phyloP scores from a whole-genome alignment of 2,888 invertebrate genomes.

The Tethea ocularis region DNA sequence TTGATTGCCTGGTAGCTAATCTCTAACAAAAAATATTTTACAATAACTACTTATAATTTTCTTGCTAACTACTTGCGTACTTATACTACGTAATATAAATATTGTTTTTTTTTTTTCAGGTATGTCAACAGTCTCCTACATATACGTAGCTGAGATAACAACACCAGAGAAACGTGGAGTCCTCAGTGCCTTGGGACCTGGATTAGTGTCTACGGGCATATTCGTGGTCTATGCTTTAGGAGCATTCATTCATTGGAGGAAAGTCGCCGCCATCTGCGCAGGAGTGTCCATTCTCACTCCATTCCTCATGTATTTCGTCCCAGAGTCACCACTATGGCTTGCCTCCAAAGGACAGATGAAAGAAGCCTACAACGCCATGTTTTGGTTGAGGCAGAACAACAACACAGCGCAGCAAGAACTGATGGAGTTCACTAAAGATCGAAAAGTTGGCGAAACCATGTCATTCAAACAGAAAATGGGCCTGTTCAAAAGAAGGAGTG shows the following conservation, averaged over 20 bases:
- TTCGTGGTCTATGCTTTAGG: conserved; percentile 88
- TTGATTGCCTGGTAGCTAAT: conserved; percentile 8
- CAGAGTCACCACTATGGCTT: conserved; percentile 88
- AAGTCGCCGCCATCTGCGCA: conserved; percentile 86
- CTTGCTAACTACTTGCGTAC: background rate
- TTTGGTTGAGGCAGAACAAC: conserved; percentile 86
- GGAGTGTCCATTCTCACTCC: conserved; percentile 82
- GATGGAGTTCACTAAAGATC: conserved; percentile 82
- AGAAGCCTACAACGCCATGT: conserved; percentile 84
- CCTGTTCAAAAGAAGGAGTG: conserved; percentile 78
- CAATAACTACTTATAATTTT: background rate
- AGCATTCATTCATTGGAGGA: conserved; percentile 86
- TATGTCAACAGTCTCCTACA: conserved; percentile 87
- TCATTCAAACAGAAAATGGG: conserved; percentile 66
- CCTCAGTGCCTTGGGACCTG: conserved; percentile 87
- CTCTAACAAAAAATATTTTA: background rate
- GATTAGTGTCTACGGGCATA: conserved; percentile 88
- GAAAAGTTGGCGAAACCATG: conserved; percentile 65
- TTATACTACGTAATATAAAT: background rate
- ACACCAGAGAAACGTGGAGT: conserved; percentile 87
- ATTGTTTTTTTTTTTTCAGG: conserved; percentile 69
- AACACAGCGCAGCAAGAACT: conserved; percentile 86
- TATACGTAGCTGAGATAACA: conserved; percentile 88
- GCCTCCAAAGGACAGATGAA: conserved; percentile 84
- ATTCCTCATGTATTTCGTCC: conserved; percentile 85